Evolutionary conservation across 2,888 invertebrate genomes (phyloP).

Genomic region (Limnephilus auricula): DNA sequence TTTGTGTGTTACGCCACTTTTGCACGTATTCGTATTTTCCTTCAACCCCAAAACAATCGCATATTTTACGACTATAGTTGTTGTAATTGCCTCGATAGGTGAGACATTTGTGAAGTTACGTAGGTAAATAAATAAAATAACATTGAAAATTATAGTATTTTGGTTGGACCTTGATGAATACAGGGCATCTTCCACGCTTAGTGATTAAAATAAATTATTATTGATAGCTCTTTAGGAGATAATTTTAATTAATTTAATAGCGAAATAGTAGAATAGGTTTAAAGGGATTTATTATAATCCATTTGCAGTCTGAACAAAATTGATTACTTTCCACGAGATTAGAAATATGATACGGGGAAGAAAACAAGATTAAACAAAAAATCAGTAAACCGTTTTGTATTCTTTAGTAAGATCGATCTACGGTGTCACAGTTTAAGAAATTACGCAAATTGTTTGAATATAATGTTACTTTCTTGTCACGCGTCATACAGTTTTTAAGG

Average conservation of each 20-base stretch:
- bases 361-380: neutral
- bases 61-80: too few species aligned
- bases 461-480: slow-evolving; percentile 32
- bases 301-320: neutral
- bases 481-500: slow-evolving; percentile 19
- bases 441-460: neutral
- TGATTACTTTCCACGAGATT: neutral
- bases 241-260: neutral
- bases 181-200: neutral
- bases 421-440: neutral
- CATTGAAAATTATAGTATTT: neutral
- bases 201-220: neutral
- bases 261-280: neutral
- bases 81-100: neutral
- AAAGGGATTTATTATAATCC: neutral
- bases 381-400: neutral
- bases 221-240: neutral
- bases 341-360: neutral
- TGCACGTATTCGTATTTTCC: too few species aligned
- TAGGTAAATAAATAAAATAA: neutral
- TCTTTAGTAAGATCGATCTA: neutral
- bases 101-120: neutral
- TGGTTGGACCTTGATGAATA: neutral
- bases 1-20: too few species aligned
- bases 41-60: too few species aligned